These are phyloP conservation scores for Meriones unguiculatus DNA, from an alignment of 2,113 vertebrate species.

Conservation along the genomic window DNA sequence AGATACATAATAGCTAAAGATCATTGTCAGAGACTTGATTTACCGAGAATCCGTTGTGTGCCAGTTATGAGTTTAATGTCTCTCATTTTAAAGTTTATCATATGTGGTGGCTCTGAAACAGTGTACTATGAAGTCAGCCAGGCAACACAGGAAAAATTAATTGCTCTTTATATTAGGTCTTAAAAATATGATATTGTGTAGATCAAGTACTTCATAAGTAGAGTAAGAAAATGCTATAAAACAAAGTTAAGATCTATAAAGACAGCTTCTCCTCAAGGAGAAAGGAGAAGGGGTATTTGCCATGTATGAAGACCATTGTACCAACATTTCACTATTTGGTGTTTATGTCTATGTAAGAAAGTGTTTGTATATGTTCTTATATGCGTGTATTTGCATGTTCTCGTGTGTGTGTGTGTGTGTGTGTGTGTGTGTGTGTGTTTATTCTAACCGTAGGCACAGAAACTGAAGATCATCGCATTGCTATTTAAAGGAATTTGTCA, in stretches of 20 bases:
- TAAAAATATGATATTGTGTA: not conserved
- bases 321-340: not conserved
- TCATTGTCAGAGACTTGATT: not conserved
- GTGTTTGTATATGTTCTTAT: not conserved
- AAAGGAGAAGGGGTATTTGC: not conserved
- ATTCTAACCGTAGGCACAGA: not conserved
- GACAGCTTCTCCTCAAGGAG: not conserved
- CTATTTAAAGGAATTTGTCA: not conserved
- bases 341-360: not conserved
- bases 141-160: not conserved
- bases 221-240: not conserved
- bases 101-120: not conserved
- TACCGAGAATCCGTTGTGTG: not conserved
- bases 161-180: not conserved
- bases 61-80: not conserved
- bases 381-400: not conserved
- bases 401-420: not conserved
- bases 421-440: not conserved
- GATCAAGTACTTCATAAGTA: slow-evolving; percentile 4
- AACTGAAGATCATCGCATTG: not conserved
- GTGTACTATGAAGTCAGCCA: not conserved
- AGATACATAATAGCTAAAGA: not conserved
- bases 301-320: not conserved
- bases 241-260: not conserved
- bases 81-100: not conserved